phyloP scores from a whole-genome alignment of 1,140 invertebrate species.

The Aplysia californica region DNA sequence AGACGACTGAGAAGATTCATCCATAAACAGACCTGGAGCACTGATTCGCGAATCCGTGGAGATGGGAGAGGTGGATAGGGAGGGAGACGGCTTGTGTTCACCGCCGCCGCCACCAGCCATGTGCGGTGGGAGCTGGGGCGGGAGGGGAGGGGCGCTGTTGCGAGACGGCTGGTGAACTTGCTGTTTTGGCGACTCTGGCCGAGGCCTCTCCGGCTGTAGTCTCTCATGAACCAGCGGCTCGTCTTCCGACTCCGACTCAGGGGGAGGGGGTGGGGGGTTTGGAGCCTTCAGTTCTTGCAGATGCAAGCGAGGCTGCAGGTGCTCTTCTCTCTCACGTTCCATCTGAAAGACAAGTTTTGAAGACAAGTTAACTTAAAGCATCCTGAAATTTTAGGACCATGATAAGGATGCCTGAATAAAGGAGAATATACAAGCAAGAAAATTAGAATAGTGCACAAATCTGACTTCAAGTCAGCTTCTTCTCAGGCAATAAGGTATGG shows the following conservation, averaged over 20 bases:
- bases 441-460: no score
- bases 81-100: conserved; percentile 17
- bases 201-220: neutral
- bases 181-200: neutral
- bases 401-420: no score
- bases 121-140: conserved; percentile 27
- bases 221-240: no score
- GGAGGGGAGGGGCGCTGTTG: neutral
- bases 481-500: no score
- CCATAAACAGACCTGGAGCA: conserved; percentile 25
- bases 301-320: conserved; percentile 79
- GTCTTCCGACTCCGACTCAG: conserved; percentile 28
- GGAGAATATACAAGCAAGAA: no score
- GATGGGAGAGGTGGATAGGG: conserved; percentile 21
- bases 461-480: no score
- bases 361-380: no score
- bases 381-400: no score
- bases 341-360: conserved; percentile 58
- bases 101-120: conserved; percentile 17
- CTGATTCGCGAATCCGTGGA: conserved; percentile 25
- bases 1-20: conserved; percentile 22
- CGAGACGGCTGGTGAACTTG: conserved; percentile 10
- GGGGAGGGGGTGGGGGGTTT: conserved; percentile 28
- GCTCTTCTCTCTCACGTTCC: conserved; percentile 80
- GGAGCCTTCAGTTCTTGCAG: conserved; percentile 42